Evolutionary conservation across 2,113 vertebrate species (phyloP), one percentile per base, ranked within the genome.

Genomic region (Zapus hudsonius): DNA sequence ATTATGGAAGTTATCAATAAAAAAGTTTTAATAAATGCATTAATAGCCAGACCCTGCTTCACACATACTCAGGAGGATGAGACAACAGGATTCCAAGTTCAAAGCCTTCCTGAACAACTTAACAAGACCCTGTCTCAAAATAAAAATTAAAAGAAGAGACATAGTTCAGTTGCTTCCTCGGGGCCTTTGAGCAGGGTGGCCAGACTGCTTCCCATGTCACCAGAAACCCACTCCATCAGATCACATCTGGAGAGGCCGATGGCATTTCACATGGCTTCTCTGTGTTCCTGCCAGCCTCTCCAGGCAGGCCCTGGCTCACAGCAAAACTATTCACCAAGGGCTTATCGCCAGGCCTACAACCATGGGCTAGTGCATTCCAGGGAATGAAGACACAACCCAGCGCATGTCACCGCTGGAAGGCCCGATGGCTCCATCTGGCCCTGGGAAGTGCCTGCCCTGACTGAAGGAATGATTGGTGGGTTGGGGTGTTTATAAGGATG

Each of bases 331-430:
- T 13, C 20, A 3, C 17, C 40, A 38, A 12, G 0, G 27, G 47
- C 2, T 20, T 7, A 31, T 2, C 33, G 15, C 10, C 25, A 79
- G 79, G 52, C 38, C 38, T n/a, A 42, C 7, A 23, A 16, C 12
- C 4, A 33, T 1, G 63, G 1, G 5, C 23, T 13, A 4, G 42
- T 22, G 6, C 2, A 6, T 0, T 17, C 66, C 15, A 6, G 33
- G 40, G 12, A 69, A 31, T 31, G 5, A 36, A 70, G 25, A 23
- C 64, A 59, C 12, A 6, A 52, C 36, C 57, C 19, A 20, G 16
- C 27, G 16, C 1, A 1, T 33, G 38, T 22, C 76, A 61, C n/a
- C 38, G 8, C 9, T 10, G 40, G 63, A 27, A 20, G 10, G 63
- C 31, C 64, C 2, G 33, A 1, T 0, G 31, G 57, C 44, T 44